Base-by-base conservation (phyloP, 2,888 invertebrate genomes). In the Heteromyza rotundicornis region DNA sequence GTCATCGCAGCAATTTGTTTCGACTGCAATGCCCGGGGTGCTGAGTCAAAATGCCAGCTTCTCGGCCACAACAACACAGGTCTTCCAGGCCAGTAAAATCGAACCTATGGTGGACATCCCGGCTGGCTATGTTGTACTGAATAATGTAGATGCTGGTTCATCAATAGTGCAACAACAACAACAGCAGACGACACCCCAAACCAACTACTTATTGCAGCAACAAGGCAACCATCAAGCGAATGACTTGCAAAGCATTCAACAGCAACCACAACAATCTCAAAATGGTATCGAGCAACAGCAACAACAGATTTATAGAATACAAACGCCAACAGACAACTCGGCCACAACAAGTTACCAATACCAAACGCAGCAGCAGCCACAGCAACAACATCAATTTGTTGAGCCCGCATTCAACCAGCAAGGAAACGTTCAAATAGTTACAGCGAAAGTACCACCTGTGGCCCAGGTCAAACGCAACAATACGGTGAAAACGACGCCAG, bases 1-100 rank as follows among this genome's bases (percentile, higher is more conserved):
- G 92, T 92, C 92, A n/a, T 92, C 92, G 20, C 92, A 92, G 77
- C 93, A 93, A 76, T 92, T 92, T 77, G 89, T 93, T 16, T 90
- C 92, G 2, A 91, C 91, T 1, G 89, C 92, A 3, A 89, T 92
- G 85, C 92, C 91, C 64, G 92, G 92, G 50, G 89, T 92, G 2
- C 84, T 92, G 27, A 90, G 92, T 59, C 90, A 91, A 72, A 91
- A 91, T 73, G 92, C 92, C 73, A 92, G 92, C 77, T 93, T 92
- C 78, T 91, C 91, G 17, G 92, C 93, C 17, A 93, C 93, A 1
- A 91, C 91, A 1, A 93, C 93, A 0, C 83, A 83, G 61, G 82
- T 82, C 32, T 78, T 78, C 47, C 92, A 93, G 85, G 92, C 92
- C 0, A 92, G 92, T 67, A 93, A 93, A 82, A 88, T 92, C 77